These are phyloP conservation scores for Invenusta paracnida DNA, from an alignment of 2,888 invertebrate genomes.

Conservation along the genomic window DNA sequence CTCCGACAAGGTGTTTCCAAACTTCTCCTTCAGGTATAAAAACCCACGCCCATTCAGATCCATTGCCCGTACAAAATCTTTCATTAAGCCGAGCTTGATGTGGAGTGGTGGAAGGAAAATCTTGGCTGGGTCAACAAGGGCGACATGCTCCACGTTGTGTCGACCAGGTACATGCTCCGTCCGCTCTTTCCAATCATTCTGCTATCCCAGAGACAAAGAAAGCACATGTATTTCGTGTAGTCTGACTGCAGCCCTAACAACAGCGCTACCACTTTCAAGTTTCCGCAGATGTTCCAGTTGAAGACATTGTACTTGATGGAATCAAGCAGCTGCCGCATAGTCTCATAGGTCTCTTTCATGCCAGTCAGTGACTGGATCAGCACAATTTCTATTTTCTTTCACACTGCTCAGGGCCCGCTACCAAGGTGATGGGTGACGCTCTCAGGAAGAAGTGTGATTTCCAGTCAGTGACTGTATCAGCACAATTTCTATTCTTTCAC, in stretches of 20 bases:
- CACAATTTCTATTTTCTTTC: too few species aligned
- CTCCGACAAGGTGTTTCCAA: too few species aligned
- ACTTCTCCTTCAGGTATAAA: neutral
- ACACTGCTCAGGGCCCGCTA: too few species aligned
- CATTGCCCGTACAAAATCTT: constrained; percentile 24
- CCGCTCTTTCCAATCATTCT: neutral
- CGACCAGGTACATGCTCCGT: neutral
- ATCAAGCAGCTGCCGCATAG: neutral
- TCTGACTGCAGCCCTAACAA: constrained; percentile 24
- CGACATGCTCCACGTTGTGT: neutral
- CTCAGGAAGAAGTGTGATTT: too few species aligned
- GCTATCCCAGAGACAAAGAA: constrained; percentile 33
- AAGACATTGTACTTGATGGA: neutral
- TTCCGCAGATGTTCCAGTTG: constrained; percentile 18
- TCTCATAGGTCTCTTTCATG: neutral
- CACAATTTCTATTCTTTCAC: too few species aligned
- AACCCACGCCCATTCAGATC: neutral
- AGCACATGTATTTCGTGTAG: constrained; percentile 31
- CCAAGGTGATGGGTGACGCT: too few species aligned
- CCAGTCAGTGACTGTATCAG: too few species aligned
- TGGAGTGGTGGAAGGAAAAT: constrained; percentile 32
- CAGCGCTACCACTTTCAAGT: constrained; percentile 15
- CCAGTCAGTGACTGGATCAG: too few species aligned
- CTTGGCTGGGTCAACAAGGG: constrained; percentile 14
- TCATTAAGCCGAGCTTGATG: constrained; percentile 32